Percentiles rank a stretch among this genome's conserved stretches.
Evolutionary conservation across 2,797 vertebrate genomes (phyloP).

Genomic region (Podargus strigoides): DNA sequence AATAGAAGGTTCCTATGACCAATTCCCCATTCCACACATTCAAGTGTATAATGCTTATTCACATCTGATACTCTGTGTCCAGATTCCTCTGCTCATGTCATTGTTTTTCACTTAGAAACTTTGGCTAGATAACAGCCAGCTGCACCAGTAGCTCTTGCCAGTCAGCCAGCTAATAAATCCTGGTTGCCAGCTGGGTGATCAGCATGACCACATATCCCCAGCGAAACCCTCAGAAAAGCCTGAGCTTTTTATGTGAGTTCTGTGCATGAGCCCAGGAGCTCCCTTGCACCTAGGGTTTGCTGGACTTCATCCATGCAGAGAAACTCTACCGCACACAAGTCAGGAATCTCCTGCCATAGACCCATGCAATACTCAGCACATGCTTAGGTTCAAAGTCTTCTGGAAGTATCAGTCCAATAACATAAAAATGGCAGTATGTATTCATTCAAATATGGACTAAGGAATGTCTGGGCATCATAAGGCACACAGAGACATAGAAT

Average conservation of each 20-base stretch:
- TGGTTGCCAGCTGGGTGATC: neutral
- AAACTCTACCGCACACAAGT: neutral
- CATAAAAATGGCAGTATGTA: neutral
- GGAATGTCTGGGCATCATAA: neutral
- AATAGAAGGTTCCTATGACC: neutral
- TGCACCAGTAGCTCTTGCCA: neutral
- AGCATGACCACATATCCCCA: neutral
- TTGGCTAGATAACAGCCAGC: neutral
- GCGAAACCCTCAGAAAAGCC: neutral
- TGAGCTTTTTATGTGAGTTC: neutral
- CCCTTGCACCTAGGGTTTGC: neutral
- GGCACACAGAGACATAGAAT: neutral
- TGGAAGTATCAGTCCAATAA: accelerated
- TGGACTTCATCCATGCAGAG: neutral
- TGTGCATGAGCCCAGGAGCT: neutral
- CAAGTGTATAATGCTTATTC: neutral
- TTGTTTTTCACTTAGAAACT: neutral
- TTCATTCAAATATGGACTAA: neutral
- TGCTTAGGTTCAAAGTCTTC: accelerated
- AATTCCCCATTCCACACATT: neutral
- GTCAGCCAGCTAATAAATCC: neutral
- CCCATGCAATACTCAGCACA: neutral
- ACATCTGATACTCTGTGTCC: neutral
- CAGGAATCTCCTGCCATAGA: accelerated
- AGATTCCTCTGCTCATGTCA: neutral